Evolutionary conservation across 2,888 invertebrate genomes (phyloP).

Genomic region (Eupithecia dodoneata): DNA sequence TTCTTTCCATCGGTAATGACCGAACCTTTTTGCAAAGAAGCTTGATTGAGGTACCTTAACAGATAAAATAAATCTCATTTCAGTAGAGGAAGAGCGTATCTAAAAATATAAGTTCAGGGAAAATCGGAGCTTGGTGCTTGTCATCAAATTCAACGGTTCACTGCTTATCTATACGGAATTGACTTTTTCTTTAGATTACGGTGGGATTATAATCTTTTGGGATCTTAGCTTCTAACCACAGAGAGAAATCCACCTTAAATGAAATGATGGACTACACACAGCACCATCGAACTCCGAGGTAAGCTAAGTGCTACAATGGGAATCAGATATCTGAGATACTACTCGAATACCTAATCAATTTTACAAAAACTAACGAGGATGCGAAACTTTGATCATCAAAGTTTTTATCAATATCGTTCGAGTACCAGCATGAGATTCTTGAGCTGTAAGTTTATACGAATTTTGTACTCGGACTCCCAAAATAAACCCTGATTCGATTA

Average conservation of each 20-base stretch:
- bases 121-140: constrained; percentile 15
- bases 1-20: constrained; percentile 21
- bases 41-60: constrained; percentile 15
- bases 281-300: neutral
- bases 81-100: constrained; percentile 8
- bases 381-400: too few relatives aligned
- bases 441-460: neutral
- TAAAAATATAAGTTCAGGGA: constrained; percentile 14
- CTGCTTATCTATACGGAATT: constrained; percentile 7
- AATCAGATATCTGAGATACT: neutral
- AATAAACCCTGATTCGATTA: constrained; percentile 29
- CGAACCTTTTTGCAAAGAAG: constrained; percentile 16
- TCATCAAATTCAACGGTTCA: constrained; percentile 19
- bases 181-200: neutral
- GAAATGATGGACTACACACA: neutral
- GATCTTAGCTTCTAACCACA: neutral
- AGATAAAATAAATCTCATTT: constrained; percentile 21
- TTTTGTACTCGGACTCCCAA: constrained; percentile 4
- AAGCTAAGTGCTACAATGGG: neutral
- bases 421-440: neutral
- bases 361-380: neutral
- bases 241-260: neutral
- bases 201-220: neutral
- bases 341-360: neutral
- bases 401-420: neutral